Conservation (phyloP, 23 tunicate species). For the Pegea sp. region DNA sequence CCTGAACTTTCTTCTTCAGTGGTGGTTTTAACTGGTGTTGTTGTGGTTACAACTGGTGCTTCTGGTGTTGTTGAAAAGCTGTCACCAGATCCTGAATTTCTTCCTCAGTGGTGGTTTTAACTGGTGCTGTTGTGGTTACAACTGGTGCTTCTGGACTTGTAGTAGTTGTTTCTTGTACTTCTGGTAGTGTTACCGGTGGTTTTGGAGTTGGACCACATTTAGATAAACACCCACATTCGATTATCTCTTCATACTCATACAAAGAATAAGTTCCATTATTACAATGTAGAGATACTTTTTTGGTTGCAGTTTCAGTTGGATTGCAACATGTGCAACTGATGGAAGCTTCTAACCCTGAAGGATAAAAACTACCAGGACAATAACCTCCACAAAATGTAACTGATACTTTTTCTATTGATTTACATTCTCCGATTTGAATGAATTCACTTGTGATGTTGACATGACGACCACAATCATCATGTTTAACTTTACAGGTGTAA, state of each 20-base stretch:
- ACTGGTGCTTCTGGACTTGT: slow-evolving; percentile 4
- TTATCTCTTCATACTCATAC: slow-evolving; percentile 25
- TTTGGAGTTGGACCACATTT: slow-evolving; percentile 5
- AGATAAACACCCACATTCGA: slow-evolving; percentile 39
- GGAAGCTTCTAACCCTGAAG: slow-evolving; percentile 10
- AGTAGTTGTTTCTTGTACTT: slow-evolving; percentile 20
- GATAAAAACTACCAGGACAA: slow-evolving; percentile 56
- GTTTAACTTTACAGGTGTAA: slow-evolving; percentile 32
- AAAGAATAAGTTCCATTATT: slow-evolving; percentile 45
- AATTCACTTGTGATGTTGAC: slow-evolving; percentile 28
- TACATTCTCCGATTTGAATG: slow-evolving; percentile 45
- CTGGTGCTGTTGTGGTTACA: slow-evolving; percentile 7
- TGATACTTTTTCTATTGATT: slow-evolving; percentile 28
- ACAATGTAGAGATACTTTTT: slow-evolving; percentile 30
- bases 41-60: slow-evolving; percentile 5
- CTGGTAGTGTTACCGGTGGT: slow-evolving; percentile 24
- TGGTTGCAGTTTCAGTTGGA: slow-evolving; percentile 31
- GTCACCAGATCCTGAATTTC: background rate
- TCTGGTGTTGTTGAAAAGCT: background rate
- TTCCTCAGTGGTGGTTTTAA: slow-evolving; percentile 10
- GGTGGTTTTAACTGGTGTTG: slow-evolving; percentile 20
- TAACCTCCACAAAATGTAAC: slow-evolving; percentile 75
- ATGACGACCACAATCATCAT: slow-evolving; percentile 45
- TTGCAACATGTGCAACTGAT: slow-evolving; percentile 74
- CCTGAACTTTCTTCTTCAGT: no score